phyloP scores from a whole-genome alignment of 2,888 invertebrate genomes.

The Sturmia bella region DNA sequence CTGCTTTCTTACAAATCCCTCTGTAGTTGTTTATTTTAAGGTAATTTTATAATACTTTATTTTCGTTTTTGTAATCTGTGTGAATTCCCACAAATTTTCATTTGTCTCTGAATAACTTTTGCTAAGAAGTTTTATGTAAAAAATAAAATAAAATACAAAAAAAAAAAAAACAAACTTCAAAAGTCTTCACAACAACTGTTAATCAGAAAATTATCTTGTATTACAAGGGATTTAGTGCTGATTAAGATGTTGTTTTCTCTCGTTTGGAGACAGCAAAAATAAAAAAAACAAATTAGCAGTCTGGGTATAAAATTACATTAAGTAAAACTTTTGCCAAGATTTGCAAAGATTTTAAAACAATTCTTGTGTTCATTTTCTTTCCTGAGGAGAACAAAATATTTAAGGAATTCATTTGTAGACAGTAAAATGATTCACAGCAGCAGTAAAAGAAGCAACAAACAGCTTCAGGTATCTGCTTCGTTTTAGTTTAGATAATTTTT shows the following conservation, averaged over 20 bases:
- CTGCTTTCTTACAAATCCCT: neutral
- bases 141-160: neutral
- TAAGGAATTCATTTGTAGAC: neutral
- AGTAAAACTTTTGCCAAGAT: slow-evolving; percentile 46
- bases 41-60: slow-evolving; percentile 28
- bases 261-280: neutral
- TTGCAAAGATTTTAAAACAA: slow-evolving; percentile 25
- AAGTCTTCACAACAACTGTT: slow-evolving; percentile 32
- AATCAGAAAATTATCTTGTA: slow-evolving; percentile 34
- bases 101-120: slow-evolving; percentile 43
- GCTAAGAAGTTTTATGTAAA: slow-evolving; percentile 1
- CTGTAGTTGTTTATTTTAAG: neutral
- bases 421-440: slow-evolving; percentile 16
- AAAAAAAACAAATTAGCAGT: slow-evolving; percentile 36
- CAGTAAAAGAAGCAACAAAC: neutral
- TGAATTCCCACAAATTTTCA: slow-evolving; percentile 44
- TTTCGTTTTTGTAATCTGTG: slow-evolving; percentile 32
- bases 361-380: slow-evolving; percentile 16
- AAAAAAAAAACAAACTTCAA: slow-evolving; percentile 13
- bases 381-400: neutral
- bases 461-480: slow-evolving; percentile 41
- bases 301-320: slow-evolving; percentile 36
- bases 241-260: slow-evolving; percentile 14
- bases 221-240: slow-evolving; percentile 37
- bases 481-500: too few relatives aligned